Percentiles rank a stretch among this genome's conserved stretches.
Conservation (phyloP, 2,888 invertebrate species). For the Bombyx huttoni region DNA sequence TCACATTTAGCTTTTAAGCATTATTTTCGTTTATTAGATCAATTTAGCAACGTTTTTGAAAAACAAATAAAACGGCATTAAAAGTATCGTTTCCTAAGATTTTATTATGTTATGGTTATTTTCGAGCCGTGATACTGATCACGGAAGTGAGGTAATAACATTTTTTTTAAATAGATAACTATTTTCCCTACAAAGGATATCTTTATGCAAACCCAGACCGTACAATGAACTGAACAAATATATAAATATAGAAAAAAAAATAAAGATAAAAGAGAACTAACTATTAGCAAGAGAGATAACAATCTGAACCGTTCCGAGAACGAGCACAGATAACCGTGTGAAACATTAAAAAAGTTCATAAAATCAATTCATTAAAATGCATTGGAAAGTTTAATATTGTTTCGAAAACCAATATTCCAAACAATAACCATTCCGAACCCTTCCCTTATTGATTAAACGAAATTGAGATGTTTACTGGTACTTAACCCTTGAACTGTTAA, state of each 20-base stretch:
- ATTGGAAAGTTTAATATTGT: constrained; percentile 20
- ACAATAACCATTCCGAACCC: constrained; percentile 32
- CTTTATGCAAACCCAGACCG: neutral
- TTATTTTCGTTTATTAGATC: too few relatives aligned
- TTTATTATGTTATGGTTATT: too few relatives aligned
- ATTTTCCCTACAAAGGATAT: neutral
- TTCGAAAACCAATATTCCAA: constrained; percentile 15
- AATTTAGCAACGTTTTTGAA: too few relatives aligned
- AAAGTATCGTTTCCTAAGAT: too few relatives aligned
- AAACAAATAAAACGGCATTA: too few relatives aligned
- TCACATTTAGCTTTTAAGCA: too few relatives aligned
- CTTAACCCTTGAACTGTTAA: constrained; percentile 53
- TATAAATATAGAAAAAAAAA: neutral
- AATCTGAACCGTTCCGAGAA: constrained; percentile 17
- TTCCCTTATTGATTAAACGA: constrained; percentile 41
- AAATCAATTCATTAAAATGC: constrained; percentile 29
- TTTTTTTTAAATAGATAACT: neutral
- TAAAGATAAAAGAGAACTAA: neutral
- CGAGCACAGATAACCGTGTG: constrained; percentile 34
- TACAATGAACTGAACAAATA: neutral
- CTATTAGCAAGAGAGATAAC: constrained; percentile 15
- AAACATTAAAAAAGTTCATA: constrained; percentile 20
- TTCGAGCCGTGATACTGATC: too few relatives aligned
- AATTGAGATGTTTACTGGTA: constrained; percentile 59
- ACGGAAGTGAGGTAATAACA: neutral